Percentiles rank a stretch among this genome's conserved stretches.
Evolutionary conservation across 2,113 vertebrate species (phyloP).

Genomic region (Pluvialis apricaria): DNA sequence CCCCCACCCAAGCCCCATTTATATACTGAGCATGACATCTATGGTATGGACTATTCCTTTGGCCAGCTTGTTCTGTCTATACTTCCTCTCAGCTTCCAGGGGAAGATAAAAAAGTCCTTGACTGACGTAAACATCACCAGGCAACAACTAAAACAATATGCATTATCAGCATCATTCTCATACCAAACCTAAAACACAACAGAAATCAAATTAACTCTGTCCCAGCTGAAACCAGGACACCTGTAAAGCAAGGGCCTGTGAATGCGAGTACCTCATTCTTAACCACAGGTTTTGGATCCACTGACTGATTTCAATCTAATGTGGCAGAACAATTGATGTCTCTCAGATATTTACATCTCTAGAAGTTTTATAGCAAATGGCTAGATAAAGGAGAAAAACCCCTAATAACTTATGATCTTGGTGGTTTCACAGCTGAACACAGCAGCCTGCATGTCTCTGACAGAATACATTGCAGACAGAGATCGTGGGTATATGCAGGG

Average conservation of each 20-base stretch:
- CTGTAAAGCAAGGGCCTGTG: neutral
- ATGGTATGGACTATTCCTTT: neutral
- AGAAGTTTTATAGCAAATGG: neutral
- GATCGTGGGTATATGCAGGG: neutral
- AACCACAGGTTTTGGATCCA: neutral
- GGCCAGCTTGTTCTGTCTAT: neutral
- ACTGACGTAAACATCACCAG: neutral
- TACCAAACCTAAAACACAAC: neutral
- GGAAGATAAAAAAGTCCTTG: neutral
- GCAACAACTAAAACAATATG: neutral
- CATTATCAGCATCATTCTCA: neutral
- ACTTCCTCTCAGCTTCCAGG: neutral
- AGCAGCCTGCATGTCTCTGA: neutral
- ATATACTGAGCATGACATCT: neutral
- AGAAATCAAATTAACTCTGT: neutral
- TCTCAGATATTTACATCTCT: neutral
- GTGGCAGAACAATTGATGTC: neutral
- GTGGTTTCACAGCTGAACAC: neutral
- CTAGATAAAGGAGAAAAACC: neutral
- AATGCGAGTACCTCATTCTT: neutral
- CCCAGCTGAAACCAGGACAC: neutral
- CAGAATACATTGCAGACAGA: neutral
- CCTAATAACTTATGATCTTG: neutral
- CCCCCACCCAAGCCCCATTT: neutral
- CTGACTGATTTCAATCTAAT: neutral